A percentile compares a stretch with the other conserved stretches of the same genome.
These are phyloP conservation scores for Asteroscopus sphinx DNA, from an alignment of 2,888 invertebrate genomes.

Conservation along the genomic window DNA sequence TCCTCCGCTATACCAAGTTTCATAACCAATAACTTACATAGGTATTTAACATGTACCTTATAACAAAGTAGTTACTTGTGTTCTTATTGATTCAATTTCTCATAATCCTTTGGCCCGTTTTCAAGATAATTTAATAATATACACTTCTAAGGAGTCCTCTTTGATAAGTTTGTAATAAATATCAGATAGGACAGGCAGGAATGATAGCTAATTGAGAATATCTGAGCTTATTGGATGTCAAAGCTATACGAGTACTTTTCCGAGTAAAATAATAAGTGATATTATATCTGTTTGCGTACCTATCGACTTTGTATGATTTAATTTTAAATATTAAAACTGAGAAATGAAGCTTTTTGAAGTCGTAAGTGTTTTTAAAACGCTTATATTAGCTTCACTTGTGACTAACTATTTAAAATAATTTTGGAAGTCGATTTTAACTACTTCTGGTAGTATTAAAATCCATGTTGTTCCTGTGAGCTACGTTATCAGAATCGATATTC, in stretches of 20 bases:
- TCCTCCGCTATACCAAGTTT: constrained; percentile 36
- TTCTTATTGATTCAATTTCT: constrained; percentile 37
- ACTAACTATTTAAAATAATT: too few species aligned
- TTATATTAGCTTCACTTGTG: too few species aligned
- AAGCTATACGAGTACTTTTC: constrained; percentile 1
- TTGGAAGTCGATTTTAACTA: too few species aligned
- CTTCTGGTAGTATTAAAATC: too few species aligned
- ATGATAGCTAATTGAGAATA: constrained; percentile 11
- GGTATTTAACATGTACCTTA: constrained; percentile 30
- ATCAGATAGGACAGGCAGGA: constrained; percentile 5
- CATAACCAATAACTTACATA: constrained; percentile 26
- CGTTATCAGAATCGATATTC: too few species aligned
- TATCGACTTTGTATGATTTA: too few species aligned
- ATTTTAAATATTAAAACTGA: too few species aligned
- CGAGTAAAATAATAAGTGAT: background rate
- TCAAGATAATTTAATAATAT: constrained; percentile 30
- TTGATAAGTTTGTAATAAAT: constrained; percentile 28
- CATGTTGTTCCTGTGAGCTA: too few species aligned
- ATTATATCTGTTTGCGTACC: too few species aligned
- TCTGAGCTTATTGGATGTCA: background rate
- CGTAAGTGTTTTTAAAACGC: too few species aligned
- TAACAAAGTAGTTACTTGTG: constrained; percentile 37
- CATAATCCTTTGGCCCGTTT: constrained; percentile 34
- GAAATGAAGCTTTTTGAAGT: too few species aligned
- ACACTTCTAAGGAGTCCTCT: constrained; percentile 21